phyloP scores from a whole-genome alignment of 2,888 invertebrate species.

The Mesodorylaimus sp. region DNA sequence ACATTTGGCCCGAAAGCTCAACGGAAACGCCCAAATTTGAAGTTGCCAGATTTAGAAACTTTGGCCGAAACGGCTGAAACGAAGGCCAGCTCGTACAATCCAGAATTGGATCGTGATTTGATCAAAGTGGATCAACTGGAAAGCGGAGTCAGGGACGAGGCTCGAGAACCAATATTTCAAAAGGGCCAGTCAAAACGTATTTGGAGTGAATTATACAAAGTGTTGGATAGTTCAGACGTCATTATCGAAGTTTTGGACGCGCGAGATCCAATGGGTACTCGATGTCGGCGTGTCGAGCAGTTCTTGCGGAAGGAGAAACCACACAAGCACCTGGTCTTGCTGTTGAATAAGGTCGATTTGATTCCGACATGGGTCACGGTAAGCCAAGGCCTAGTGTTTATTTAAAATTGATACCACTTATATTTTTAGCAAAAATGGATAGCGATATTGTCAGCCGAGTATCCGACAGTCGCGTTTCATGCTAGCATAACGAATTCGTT shows the following conservation, averaged over 20 bases:
- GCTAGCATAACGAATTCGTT: slow-evolving; percentile 96
- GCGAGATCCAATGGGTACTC: slow-evolving; percentile 85
- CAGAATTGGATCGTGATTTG: slow-evolving; percentile 60
- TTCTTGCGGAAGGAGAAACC: slow-evolving; percentile 81
- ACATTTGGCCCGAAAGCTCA: slow-evolving; percentile 87
- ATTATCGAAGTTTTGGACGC: slow-evolving; percentile 86
- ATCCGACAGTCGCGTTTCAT: slow-evolving; percentile 94
- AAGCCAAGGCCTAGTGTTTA: slow-evolving; percentile 16
- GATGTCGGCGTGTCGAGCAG: slow-evolving; percentile 75
- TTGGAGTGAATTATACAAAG: slow-evolving; percentile 98
- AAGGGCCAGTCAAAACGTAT: slow-evolving; percentile 90
- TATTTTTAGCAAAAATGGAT: slow-evolving; percentile 65
- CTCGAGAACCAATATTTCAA: slow-evolving; percentile 75
- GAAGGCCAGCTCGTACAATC: slow-evolving; percentile 55
- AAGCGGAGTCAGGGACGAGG: slow-evolving; percentile 55
- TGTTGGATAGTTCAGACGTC: slow-evolving; percentile 90
- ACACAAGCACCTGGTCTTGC: slow-evolving; percentile 88
- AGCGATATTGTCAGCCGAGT: slow-evolving; percentile 71
- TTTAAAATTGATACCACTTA: slow-evolving; percentile 4
- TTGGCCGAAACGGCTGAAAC: slow-evolving; percentile 53
- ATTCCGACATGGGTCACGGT: slow-evolving; percentile 90
- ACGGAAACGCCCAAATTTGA: slow-evolving; percentile 63
- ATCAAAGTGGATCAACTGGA: slow-evolving; percentile 52
- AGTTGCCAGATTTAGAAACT: slow-evolving; percentile 40
- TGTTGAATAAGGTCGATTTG: slow-evolving; percentile 71